These are phyloP conservation scores for Sebastes trivittatus DNA, from an alignment of 2,797 vertebrate species.

Conservation along the genomic window DNA sequence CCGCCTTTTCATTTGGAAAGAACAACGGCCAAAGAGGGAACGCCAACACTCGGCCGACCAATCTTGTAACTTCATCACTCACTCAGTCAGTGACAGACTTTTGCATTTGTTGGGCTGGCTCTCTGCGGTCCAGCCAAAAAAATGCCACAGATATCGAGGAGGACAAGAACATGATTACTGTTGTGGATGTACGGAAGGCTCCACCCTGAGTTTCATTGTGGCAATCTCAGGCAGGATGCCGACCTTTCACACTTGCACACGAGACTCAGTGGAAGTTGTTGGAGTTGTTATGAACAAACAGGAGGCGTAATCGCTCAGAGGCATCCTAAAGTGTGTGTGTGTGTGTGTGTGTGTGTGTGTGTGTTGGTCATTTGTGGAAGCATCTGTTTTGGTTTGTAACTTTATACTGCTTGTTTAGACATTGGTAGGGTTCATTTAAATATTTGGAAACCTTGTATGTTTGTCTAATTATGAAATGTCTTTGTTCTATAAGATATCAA, in stretches of 20 bases:
- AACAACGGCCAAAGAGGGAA: no score
- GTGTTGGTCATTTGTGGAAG: not conserved
- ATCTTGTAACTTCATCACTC: no score
- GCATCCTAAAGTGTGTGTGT: not conserved
- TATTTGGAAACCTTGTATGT: not conserved
- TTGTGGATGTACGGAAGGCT: conserved; percentile 24
- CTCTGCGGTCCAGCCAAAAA: not conserved
- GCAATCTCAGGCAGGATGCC: conserved; percentile 57
- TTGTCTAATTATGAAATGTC: not conserved
- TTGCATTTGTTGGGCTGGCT: no score
- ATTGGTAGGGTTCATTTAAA: not conserved
- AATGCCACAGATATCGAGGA: conserved; percentile 11
- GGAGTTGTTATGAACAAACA: conserved; percentile 43
- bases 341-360: no score
- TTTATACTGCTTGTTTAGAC: not conserved
- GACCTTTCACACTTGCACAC: conserved; percentile 66
- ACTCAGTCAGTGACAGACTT: no score
- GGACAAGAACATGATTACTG: conserved; percentile 17
- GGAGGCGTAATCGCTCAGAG: conserved; percentile 34
- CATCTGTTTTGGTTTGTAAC: not conserved
- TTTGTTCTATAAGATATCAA: not conserved
- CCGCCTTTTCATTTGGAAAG: no score
- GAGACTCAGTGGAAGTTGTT: conserved; percentile 64
- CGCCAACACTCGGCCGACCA: no score
- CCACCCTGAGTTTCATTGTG: conserved; percentile 60